These are phyloP conservation scores for Ctenoplectra terminalis DNA, from an alignment of 1,140 invertebrate species.

Conservation along the genomic window DNA sequence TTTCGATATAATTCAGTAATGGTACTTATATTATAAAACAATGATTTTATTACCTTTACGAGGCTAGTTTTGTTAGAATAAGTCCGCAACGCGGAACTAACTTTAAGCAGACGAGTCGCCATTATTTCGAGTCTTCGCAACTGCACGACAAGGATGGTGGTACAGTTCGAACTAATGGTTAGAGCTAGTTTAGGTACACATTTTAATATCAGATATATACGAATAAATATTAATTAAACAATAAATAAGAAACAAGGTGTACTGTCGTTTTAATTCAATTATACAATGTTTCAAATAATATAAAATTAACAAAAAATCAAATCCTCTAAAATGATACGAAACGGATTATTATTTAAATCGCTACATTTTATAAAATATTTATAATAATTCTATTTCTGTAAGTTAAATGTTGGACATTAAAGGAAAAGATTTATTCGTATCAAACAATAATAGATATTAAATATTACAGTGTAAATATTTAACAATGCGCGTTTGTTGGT, in stretches of 20 bases:
- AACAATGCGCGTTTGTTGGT: background rate
- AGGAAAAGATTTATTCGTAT: background rate
- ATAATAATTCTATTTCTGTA: background rate
- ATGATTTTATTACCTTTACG: conserved; percentile 72
- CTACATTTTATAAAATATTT: background rate
- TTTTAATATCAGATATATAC: background rate
- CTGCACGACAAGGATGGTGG: background rate
- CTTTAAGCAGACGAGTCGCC: conserved; percentile 81
- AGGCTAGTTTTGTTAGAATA: conserved; percentile 78
- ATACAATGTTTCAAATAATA: background rate
- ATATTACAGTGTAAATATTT: background rate
- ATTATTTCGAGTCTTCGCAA: conserved; percentile 72
- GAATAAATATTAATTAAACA: background rate
- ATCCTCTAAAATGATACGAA: background rate
- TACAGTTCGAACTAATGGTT: background rate
- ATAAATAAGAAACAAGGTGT: background rate
- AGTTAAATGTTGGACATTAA: no score
- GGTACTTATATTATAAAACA: background rate
- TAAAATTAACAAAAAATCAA: background rate
- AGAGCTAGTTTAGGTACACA: background rate
- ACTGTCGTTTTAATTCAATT: background rate
- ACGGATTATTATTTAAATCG: background rate
- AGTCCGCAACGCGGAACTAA: conserved; percentile 76
- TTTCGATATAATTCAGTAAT: background rate
- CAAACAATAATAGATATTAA: background rate